Evolutionary conservation across 2,113 vertebrate species (phyloP), one percentile per base, ranked within the genome.

Genomic region (Philantomba maxwellii): DNA sequence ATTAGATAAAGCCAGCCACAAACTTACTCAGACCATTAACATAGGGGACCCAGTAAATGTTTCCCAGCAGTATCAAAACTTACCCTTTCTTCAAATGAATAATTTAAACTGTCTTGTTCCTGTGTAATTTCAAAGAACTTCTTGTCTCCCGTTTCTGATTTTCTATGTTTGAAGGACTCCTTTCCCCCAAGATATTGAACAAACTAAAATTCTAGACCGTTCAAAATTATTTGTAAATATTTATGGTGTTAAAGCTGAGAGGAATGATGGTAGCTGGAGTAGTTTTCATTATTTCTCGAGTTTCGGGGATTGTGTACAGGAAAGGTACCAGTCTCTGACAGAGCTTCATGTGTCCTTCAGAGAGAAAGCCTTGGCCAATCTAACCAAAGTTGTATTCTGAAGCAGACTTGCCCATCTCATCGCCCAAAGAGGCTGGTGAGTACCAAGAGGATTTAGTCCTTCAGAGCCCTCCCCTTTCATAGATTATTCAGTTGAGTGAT

Each of bases 61-160:
- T 96, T 96, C 47, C 51, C 13, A 89, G 51, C 7, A 87, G n/a
- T 51, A 30, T 78, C 57, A 77, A 81, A n/a, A 2, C 21, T 49
- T 26, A 64, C 2, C 1, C 11, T 93, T 94, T 91, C 88, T 80
- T 89, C 43, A 96, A 94, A 85, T 62, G 86, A 86, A 82, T 73
- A 66, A 57, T n/a, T 36, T 16, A 82, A 89, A 85, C n/a, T 60
- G 28, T 64, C 14, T 53, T 55, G 13, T 85, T 87, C 21, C 9
- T 85, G 4, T 88, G 60, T 49, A 75, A 64, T 87, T 94, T 93
- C 45, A 92, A 91, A 96, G 82, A 87, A 47, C 47, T 91, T 82
- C 64, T 86, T 94, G 19, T 15, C 55, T 39, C 11, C 9, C 5
- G 85, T 93, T 88, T 90, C 15, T 95, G 10, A 78, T 64, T 86